Evolutionary conservation across 2,113 vertebrate species (phyloP).

Genomic region (Caranx melampygus): DNA sequence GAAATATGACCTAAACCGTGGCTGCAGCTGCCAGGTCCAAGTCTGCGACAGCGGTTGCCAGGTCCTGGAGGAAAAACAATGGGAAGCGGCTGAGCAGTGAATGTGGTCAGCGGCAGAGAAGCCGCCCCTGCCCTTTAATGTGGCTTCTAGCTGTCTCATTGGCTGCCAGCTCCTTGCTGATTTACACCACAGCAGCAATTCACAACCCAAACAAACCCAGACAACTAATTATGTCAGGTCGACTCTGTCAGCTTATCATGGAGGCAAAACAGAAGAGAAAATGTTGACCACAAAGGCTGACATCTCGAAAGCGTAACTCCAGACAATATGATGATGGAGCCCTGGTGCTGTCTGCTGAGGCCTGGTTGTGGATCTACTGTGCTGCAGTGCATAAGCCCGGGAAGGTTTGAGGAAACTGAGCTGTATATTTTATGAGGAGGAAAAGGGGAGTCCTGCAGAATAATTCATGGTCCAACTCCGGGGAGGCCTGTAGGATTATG

Average conservation of each 20-base stretch:
- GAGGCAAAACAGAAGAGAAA: slow-evolving; percentile 63
- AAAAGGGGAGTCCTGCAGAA: slow-evolving; percentile 8
- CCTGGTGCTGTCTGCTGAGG: slow-evolving; percentile 43
- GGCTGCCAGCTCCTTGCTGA: slow-evolving; percentile 66
- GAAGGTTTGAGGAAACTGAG: slow-evolving; percentile 39
- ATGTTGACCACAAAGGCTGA: slow-evolving; percentile 49
- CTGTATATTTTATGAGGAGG: slow-evolving; percentile 19
- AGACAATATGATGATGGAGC: slow-evolving; percentile 40
- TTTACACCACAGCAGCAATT: slow-evolving; percentile 73
- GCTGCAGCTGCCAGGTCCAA: slow-evolving; percentile 29
- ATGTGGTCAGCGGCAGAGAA: slow-evolving; percentile 51
- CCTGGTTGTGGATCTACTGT: slow-evolving; percentile 28
- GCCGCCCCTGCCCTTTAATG: slow-evolving; percentile 65
- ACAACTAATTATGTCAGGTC: slow-evolving; percentile 70
- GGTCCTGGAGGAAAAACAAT: slow-evolving; percentile 66
- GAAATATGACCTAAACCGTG: slow-evolving; percentile 39
- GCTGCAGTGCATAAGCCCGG: slow-evolving; percentile 1
- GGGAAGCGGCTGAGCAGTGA: slow-evolving; percentile 59
- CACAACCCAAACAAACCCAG: slow-evolving; percentile 70
- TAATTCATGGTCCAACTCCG: neutral
- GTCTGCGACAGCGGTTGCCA: slow-evolving; percentile 52
- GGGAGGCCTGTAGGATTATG: neutral
- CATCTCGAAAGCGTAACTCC: slow-evolving; percentile 39
- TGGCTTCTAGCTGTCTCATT: slow-evolving; percentile 68
- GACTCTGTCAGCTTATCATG: slow-evolving; percentile 66